Base-by-base conservation (phyloP, 2,797 vertebrate species). In the Poeciliopsis presidionis region DNA sequence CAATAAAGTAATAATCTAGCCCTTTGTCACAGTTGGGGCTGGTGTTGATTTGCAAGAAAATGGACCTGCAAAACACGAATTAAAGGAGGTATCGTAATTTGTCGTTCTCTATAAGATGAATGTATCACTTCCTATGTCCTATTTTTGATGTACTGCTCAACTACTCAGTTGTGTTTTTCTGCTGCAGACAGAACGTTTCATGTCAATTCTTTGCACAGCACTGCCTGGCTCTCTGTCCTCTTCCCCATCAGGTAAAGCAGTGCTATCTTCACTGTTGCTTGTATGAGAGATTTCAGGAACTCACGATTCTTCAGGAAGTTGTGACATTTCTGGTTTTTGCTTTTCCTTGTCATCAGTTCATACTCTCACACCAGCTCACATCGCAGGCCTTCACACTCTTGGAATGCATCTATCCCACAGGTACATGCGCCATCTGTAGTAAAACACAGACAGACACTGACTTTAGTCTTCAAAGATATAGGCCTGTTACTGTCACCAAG, bases 331-430 rank as follows among this genome's bases (percentile, higher is more conserved):
- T 67, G 43, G 51, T 3, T 45, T 65, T 74, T 51, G 7, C 1
- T 65, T 45, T 82, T 59, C 39, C 51, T 80, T 65, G 77, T 55
- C 69, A 73, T 79, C 85, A 95, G 94, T 93, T 89, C 89, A 95
- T 67, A 16, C 89, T 57, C 89, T 95, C 47, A 89, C 73, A 65
- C 93, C 94, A 61, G 86, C 76, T 39, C 91, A 95, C 61, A 71
- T 95, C 20, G 11, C 92, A 3, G 77, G 78, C 49, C 75, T 95
- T 53, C 83, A 92, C 65, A 65, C 76, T 7, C 43, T 95, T 77
- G 92, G 93, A 72, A 46, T 86, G 7, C 89, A 87, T 4, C n/a
- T 28, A 1, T 83, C 82, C 59, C 73, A 91, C 72, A 92, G 93
- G 95, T 95, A 93, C 14, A 53, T 53, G 22, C 51, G 76, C 28